Evolutionary conservation across 2,113 vertebrate species (phyloP).

Genomic region (Malurus cyaneus): DNA sequence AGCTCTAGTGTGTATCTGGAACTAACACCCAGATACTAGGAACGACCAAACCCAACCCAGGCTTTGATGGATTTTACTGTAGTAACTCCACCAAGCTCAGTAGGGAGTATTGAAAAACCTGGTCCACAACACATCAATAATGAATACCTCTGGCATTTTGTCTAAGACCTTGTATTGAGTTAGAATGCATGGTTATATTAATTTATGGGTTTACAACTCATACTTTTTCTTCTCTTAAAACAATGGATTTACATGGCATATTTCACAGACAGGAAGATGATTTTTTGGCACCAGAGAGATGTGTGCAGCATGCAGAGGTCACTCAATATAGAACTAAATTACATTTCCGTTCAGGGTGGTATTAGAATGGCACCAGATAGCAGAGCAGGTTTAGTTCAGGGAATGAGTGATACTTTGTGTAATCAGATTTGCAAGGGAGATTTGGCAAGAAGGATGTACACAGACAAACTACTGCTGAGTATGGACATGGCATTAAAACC

Average conservation of each 20-base stretch:
- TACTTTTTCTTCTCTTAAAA: not conserved
- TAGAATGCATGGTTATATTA: not conserved
- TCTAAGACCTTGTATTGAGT: not conserved
- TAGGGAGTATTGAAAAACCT: not conserved
- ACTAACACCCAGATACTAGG: not conserved
- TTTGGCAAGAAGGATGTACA: not conserved
- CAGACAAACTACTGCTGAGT: not conserved
- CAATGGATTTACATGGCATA: not conserved
- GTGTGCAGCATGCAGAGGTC: not conserved
- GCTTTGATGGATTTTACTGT: not conserved
- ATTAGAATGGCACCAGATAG: constrained; percentile 41
- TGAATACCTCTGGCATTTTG: not conserved
- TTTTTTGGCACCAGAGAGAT: not conserved
- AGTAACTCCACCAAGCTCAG: not conserved
- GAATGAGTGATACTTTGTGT: constrained; percentile 2
- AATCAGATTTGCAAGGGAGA: constrained; percentile 28
- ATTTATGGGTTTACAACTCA: not conserved
- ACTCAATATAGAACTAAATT: not conserved
- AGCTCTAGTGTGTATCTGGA: not conserved
- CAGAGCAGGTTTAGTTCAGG: constrained; percentile 16
- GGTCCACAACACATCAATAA: not conserved
- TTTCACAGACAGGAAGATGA: not conserved
- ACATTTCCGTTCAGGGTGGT: not conserved
- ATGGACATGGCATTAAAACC: not conserved
- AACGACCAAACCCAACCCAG: not conserved